These are phyloP conservation scores for Fistularia tabacaria DNA, from an alignment of 2,797 vertebrate genomes.

Conservation along the genomic window DNA sequence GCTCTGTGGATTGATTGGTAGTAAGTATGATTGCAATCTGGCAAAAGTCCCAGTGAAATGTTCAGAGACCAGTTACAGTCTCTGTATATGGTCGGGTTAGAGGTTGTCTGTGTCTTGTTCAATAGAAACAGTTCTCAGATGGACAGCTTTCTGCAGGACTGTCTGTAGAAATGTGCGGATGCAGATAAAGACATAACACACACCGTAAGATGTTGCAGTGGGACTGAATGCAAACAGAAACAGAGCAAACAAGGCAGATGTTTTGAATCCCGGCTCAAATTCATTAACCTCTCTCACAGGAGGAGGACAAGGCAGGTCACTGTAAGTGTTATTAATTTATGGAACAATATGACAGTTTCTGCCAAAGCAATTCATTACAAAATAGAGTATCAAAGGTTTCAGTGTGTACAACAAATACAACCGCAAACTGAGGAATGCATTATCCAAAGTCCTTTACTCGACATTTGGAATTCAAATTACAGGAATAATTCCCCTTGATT, in stretches of 20 bases:
- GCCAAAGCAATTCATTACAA: conserved; percentile 5
- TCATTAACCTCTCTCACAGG: conserved; percentile 24
- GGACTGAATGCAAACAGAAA: conserved; percentile 20
- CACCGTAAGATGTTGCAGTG: conserved; percentile 16
- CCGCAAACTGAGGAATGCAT: no score
- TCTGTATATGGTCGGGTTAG: conserved; percentile 46
- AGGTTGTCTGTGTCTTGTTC: conserved; percentile 43
- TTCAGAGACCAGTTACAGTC: conserved; percentile 28
- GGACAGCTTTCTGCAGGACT: conserved; percentile 27
- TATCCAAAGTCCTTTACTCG: no score
- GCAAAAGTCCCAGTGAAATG: conserved; percentile 48
- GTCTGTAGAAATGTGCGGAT: conserved; percentile 7
- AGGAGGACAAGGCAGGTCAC: conserved; percentile 19
- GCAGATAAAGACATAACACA: conserved; percentile 5
- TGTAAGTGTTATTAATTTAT: conserved; percentile 16
- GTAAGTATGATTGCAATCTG: conserved; percentile 64
- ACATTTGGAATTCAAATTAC: neutral
- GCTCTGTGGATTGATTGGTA: conserved; percentile 56
- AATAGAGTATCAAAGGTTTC: conserved; percentile 2
- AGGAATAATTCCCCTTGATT: neutral
- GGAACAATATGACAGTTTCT: conserved; percentile 1
- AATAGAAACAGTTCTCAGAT: conserved; percentile 17
- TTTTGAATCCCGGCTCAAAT: conserved; percentile 38
- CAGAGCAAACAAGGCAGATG: conserved; percentile 37
- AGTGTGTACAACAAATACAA: neutral